Conservation (phyloP, 2,113 vertebrate species). For the Spermophilus dauricus region DNA sequence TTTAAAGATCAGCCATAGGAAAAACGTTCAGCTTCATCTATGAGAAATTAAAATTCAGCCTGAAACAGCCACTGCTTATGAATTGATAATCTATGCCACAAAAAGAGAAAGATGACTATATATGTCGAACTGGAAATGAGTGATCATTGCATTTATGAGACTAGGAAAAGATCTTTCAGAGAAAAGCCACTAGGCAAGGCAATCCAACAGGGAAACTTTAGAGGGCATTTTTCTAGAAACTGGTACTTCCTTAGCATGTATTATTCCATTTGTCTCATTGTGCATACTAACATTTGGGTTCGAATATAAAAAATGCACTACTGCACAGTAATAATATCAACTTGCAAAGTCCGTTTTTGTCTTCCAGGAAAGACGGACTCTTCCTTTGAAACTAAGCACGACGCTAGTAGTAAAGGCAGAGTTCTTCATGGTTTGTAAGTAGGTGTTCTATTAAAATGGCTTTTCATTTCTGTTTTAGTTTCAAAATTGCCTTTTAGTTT, state of each 20-base stretch:
- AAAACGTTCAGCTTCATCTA: constrained; percentile 48
- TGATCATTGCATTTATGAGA: neutral
- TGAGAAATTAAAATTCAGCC: constrained; percentile 69
- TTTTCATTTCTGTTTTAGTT: neutral
- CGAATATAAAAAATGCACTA: neutral
- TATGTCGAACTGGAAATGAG: constrained; percentile 14
- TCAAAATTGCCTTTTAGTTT: neutral
- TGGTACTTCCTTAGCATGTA: neutral
- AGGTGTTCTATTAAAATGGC: neutral
- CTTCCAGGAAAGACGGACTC: neutral
- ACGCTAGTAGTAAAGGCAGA: neutral
- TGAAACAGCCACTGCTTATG: constrained; percentile 28
- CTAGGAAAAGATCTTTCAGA: neutral
- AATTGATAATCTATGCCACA: constrained; percentile 61
- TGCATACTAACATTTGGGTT: constrained; percentile 52
- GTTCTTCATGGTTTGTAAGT: neutral
- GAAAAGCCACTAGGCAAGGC: neutral
- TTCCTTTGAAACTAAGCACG: neutral
- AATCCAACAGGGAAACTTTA: neutral
- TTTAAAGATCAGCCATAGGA: constrained; percentile 26
- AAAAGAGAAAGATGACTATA: constrained; percentile 47
- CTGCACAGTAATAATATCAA: neutral
- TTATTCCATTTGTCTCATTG: neutral
- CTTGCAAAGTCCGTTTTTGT: neutral
- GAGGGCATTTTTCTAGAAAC: neutral